phyloP scores from a whole-genome alignment of 2,113 vertebrate species.

The Pluvianellus socialis region DNA sequence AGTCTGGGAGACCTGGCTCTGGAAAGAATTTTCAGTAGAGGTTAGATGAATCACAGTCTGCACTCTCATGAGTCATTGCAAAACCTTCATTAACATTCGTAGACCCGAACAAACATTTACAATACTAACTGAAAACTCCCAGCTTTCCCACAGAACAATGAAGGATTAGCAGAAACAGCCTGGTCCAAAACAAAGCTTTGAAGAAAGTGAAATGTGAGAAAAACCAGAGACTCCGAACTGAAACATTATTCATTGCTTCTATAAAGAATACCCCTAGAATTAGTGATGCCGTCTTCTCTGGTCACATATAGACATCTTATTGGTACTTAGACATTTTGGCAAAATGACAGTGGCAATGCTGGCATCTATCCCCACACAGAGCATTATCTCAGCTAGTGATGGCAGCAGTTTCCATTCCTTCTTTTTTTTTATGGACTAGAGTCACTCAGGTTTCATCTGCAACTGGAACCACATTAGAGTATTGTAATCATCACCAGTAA shows the following conservation, averaged over 20 bases:
- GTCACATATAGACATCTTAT: background rate
- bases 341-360: background rate
- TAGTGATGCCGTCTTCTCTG: background rate
- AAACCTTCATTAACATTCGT: background rate
- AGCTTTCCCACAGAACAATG: background rate
- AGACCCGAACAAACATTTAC: background rate
- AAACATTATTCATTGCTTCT: background rate
- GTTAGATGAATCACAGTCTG: background rate
- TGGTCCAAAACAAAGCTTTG: background rate
- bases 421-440: background rate
- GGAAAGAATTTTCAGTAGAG: constrained; percentile 2
- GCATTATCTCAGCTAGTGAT: background rate
- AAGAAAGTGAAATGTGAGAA: constrained; percentile 21
- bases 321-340: background rate
- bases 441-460: background rate
- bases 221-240: background rate
- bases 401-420: background rate
- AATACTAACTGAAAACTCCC: background rate
- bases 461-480: background rate
- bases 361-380: background rate
- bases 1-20: background rate
- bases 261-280: background rate
- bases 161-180: background rate
- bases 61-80: constrained; percentile 14
- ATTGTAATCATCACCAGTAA: background rate